Evolutionary conservation across 2,797 vertebrate species (phyloP).

Genomic region (Novumbra hubbsi): DNA sequence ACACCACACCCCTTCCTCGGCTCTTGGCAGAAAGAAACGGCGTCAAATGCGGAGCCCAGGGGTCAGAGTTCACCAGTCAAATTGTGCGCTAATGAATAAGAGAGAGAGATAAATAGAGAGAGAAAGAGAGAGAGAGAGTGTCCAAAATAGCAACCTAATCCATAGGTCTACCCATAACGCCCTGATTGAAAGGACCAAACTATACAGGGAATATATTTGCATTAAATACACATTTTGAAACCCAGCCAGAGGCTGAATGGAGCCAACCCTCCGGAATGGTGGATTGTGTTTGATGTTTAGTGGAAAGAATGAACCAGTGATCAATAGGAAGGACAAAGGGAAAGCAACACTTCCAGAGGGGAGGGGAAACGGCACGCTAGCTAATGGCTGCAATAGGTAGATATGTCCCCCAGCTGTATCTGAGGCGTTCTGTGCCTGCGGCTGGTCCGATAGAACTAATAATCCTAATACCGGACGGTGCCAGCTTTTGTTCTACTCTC

Average conservation of each 20-base stretch:
- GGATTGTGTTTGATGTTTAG: constrained; percentile 54
- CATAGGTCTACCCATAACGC: background rate
- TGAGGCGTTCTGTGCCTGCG: background rate
- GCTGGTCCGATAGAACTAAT: background rate
- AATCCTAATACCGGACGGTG: too few species aligned
- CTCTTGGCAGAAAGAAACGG: background rate
- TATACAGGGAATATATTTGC: background rate
- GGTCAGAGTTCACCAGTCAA: constrained; percentile 37
- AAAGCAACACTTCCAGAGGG: constrained; percentile 26
- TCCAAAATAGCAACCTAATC: background rate
- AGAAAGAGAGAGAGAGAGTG: background rate
- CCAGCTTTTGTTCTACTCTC: constrained; percentile 47
- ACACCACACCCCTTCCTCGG: background rate
- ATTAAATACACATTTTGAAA: background rate
- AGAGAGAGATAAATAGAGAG: background rate
- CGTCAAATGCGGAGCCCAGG: constrained; percentile 34
- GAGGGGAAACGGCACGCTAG: constrained; percentile 1
- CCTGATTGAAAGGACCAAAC: background rate
- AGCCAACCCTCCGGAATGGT: constrained; percentile 47
- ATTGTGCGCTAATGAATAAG: constrained; percentile 44
- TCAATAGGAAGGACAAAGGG: constrained; percentile 22
- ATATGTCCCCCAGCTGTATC: constrained; percentile 18
- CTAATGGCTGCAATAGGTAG: constrained; percentile 27
- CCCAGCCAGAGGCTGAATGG: background rate
- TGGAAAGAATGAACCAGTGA: background rate